phyloP scores from a whole-genome alignment of 2,888 invertebrate genomes.

The Phaedon cochleariae region DNA sequence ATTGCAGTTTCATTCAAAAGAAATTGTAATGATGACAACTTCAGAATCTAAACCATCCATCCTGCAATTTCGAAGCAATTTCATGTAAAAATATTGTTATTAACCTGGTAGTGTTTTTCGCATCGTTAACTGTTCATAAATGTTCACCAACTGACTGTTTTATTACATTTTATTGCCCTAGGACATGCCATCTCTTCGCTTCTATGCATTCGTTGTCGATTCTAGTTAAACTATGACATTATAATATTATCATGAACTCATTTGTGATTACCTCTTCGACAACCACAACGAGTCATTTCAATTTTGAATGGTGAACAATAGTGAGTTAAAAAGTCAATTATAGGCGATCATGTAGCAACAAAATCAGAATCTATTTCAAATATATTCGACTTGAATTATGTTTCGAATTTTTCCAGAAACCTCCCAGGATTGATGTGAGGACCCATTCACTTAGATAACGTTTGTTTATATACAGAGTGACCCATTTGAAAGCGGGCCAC shows the following conservation, averaged over 20 bases:
- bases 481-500: no score
- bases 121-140: conserved; percentile 51
- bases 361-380: no score
- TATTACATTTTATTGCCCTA: conserved; percentile 45
- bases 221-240: conserved; percentile 13
- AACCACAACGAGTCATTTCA: no score
- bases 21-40: conserved; percentile 41
- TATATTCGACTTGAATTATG: no score
- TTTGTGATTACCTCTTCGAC: conserved; percentile 14
- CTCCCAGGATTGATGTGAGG: no score
- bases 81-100: conserved; percentile 49
- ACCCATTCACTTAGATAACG: no score
- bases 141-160: conserved; percentile 46
- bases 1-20: conserved; percentile 45
- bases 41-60: conserved; percentile 44
- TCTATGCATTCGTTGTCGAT: conserved; percentile 4
- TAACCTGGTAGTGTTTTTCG: conserved; percentile 49
- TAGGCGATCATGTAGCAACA: no score
- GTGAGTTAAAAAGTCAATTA: no score
- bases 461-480: no score
- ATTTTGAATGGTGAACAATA: no score
- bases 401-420: no score
- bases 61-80: conserved; percentile 49
- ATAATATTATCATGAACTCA: not conserved
- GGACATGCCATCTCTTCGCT: conserved; percentile 39